Evolutionary conservation across 2,113 vertebrate species (phyloP).

Genomic region (Elephas maximus): DNA sequence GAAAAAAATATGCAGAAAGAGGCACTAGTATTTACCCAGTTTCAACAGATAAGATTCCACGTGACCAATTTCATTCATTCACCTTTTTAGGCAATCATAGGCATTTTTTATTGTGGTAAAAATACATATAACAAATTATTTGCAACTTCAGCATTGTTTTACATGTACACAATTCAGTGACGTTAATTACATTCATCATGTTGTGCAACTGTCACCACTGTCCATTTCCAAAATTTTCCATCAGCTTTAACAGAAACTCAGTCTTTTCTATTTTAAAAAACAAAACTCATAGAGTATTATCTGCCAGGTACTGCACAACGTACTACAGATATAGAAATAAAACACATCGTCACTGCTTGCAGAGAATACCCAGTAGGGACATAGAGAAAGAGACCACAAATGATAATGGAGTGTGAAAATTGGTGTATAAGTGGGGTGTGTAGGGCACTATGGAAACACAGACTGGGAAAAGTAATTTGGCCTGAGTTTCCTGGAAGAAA

Average conservation of each 20-base stretch:
- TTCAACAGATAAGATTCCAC: background rate
- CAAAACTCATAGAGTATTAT: background rate
- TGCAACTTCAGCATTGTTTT: background rate
- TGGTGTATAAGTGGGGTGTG: too few species aligned
- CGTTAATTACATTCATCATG: background rate
- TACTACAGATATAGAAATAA: background rate
- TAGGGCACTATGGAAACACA: background rate
- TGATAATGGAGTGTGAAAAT: background rate
- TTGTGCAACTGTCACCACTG: background rate
- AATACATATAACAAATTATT: background rate
- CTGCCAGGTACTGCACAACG: background rate
- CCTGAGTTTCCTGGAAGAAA: slow-evolving; percentile 1
- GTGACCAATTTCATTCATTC: background rate
- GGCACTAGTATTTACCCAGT: background rate
- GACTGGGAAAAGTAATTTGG: background rate
- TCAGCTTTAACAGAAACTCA: background rate
- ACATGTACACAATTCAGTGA: background rate
- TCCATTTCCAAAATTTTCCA: background rate
- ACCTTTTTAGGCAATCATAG: background rate
- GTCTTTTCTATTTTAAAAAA: background rate
- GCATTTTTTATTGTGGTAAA: background rate
- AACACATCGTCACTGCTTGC: background rate
- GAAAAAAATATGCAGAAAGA: background rate
- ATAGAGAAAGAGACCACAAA: background rate
- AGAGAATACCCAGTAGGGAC: background rate